Percentiles rank a stretch among this genome's conserved stretches.
These are phyloP conservation scores for Nephrotoma guestfalica DNA, from an alignment of 2,888 invertebrate genomes.

Conservation along the genomic window DNA sequence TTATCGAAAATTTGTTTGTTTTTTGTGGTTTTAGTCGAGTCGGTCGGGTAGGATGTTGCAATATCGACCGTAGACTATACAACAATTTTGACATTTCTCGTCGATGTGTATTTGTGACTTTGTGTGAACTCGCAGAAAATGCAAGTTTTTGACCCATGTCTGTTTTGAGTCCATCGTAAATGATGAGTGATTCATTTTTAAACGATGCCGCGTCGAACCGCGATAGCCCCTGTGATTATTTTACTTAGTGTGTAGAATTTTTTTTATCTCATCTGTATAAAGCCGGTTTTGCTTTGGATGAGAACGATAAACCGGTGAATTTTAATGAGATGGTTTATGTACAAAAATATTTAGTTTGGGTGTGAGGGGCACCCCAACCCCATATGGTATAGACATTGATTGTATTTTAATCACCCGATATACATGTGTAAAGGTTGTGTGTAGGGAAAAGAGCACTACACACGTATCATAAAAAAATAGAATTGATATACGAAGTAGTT, in stretches of 20 bases:
- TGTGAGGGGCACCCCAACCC: no score
- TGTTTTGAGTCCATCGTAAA: neutral
- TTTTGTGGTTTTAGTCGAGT: neutral
- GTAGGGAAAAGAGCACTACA: neutral
- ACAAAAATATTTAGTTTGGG: no score
- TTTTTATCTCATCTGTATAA: neutral
- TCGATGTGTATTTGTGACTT: neutral
- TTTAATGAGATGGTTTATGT: no score
- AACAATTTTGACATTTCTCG: neutral
- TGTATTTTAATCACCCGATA: neutral
- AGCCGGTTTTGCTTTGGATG: neutral
- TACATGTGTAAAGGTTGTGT: neutral
- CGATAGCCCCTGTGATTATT: neutral
- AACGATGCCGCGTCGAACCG: neutral
- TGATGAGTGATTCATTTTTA: neutral
- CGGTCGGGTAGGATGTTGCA: neutral
- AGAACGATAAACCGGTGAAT: neutral
- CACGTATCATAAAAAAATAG: neutral
- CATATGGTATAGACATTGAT: neutral
- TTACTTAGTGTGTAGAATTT: neutral
- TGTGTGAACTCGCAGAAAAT: neutral
- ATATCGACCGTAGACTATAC: neutral
- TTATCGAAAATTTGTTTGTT: neutral
- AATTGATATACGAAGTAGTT: neutral
- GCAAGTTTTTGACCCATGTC: neutral